Evolutionary conservation across 2,888 invertebrate species (phyloP).

Genomic region (Opisthograptis luteolata): DNA sequence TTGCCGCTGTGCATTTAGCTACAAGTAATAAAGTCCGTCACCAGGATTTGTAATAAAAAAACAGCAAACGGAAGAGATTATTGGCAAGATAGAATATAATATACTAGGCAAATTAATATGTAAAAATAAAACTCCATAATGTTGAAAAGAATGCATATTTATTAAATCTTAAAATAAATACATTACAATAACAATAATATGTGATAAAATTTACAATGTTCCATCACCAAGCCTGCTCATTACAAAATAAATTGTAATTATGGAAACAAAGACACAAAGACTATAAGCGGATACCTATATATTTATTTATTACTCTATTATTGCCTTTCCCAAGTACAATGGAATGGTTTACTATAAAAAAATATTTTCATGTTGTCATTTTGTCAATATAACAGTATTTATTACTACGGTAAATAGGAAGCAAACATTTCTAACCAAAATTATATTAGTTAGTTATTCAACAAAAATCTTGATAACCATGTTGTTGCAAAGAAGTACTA

Average conservation of each 20-base stretch:
- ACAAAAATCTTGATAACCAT: neutral
- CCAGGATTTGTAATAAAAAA: too few species aligned
- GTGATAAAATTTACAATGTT: constrained; percentile 72
- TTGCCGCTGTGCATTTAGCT: constrained; percentile 46
- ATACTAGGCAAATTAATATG: too few species aligned
- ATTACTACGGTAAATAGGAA: too few species aligned
- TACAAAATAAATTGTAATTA: constrained; percentile 27
- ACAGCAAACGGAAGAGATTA: too few species aligned
- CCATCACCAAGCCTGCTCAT: constrained; percentile 61
- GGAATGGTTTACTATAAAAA: constrained; percentile 25
- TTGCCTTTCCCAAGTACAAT: constrained; percentile 8
- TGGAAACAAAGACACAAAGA: constrained; percentile 21
- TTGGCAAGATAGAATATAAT: too few species aligned
- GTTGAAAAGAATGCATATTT: constrained; percentile 70
- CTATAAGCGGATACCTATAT: constrained; percentile 17
- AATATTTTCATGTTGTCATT: neutral
- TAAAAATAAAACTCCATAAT: constrained; percentile 4
- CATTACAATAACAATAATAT: constrained; percentile 61
- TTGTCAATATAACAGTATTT: too few species aligned
- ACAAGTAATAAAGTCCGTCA: constrained; percentile 13
- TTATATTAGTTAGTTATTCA: too few species aligned
- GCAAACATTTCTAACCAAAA: too few species aligned
- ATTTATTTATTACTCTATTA: neutral
- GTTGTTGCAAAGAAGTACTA: too few species aligned
- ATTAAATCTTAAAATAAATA: constrained; percentile 76